Evolutionary conservation across 2,797 vertebrate species (phyloP).

Genomic region (Scomberomorus guttatus): DNA sequence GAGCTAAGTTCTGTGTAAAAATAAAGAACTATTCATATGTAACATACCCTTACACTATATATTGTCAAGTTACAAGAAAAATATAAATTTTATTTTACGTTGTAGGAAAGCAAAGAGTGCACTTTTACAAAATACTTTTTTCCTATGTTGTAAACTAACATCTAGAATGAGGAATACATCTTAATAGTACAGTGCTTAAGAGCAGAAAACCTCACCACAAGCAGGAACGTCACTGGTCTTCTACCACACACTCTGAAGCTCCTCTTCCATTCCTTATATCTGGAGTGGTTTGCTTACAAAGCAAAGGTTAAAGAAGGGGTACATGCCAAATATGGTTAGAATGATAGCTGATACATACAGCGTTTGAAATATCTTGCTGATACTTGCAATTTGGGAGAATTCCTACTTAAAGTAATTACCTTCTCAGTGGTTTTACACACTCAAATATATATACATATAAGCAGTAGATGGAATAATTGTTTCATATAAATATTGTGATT

Average conservation of each 20-base stretch:
- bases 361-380: slow-evolving; percentile 38
- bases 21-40: background rate
- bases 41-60: background rate
- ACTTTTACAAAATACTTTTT: background rate
- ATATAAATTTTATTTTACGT: background rate
- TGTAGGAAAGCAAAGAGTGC: background rate
- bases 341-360: slow-evolving; percentile 44
- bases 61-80: background rate
- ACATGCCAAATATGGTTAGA: slow-evolving; percentile 58
- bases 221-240: slow-evolving; percentile 52
- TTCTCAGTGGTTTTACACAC: background rate
- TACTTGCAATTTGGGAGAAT: slow-evolving; percentile 35
- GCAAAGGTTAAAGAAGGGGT: slow-evolving; percentile 62
- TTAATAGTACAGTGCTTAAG: background rate
- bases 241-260: slow-evolving; percentile 57
- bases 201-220: slow-evolving; percentile 65
- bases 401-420: background rate
- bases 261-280: slow-evolving; percentile 66
- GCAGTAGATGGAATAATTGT: background rate
- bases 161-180: background rate
- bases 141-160: background rate
- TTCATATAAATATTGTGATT: background rate
- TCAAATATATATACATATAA: background rate
- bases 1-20: too few relatives aligned
- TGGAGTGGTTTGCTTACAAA: slow-evolving; percentile 62